Conservation (phyloP, 2,888 invertebrate genomes). For the Fragum sueziense region DNA sequence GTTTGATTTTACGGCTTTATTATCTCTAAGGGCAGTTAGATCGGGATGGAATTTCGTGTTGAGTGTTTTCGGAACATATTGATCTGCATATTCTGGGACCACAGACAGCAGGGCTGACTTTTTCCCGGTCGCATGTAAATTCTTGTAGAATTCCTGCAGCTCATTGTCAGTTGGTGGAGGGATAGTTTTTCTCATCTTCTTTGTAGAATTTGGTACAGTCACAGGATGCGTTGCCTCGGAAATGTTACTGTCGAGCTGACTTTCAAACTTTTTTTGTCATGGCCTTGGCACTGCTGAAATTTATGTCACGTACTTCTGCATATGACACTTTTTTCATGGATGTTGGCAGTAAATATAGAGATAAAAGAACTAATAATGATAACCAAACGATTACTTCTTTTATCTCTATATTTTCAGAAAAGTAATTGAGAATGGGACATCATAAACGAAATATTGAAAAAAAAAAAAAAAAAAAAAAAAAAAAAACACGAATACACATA, state of each 20-base stretch:
- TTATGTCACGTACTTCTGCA: constrained; percentile 6
- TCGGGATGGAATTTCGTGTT: not conserved
- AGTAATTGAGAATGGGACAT: too few species aligned
- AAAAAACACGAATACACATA: too few species aligned
- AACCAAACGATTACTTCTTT: too few species aligned
- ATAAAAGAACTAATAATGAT: too few species aligned
- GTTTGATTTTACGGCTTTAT: not conserved
- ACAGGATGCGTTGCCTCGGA: not conserved
- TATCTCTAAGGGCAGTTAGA: not conserved
- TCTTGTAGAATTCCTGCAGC: not conserved
- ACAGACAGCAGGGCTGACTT: constrained; percentile 5
- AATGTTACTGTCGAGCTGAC: not conserved
- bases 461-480: too few species aligned
- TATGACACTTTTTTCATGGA: constrained; percentile 18
- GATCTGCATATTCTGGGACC: constrained; percentile 8
- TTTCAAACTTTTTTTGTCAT: constrained; percentile 4
- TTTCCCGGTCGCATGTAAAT: constrained; percentile 16
- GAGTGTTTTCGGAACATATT: constrained; percentile 11
- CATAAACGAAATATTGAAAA: too few species aligned
- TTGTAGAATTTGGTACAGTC: not conserved
- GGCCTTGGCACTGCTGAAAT: constrained; percentile 4
- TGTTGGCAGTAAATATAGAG: constrained; percentile 1
- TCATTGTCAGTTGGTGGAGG: constrained; percentile 2
- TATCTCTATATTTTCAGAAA: too few species aligned
- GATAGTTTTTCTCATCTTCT: too few species aligned